Percentiles rank a stretch among this genome's conserved stretches.
phyloP scores from a whole-genome alignment of 2,888 invertebrate species.

The Ceriagrion tenellum region DNA sequence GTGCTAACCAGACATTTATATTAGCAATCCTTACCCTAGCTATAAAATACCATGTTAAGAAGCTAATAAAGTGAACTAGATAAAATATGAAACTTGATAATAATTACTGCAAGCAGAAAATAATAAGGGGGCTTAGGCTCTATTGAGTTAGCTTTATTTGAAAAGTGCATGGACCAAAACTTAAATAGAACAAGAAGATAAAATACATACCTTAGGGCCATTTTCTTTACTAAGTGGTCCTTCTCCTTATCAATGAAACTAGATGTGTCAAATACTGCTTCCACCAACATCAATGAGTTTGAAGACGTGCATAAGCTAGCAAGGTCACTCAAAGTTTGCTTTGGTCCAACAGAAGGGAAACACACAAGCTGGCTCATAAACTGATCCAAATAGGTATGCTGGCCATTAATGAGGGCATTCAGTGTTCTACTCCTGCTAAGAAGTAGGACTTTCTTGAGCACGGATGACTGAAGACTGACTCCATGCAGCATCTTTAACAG shows the following conservation, averaged over 20 bases:
- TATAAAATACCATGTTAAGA: too few relatives aligned
- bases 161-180: too few relatives aligned
- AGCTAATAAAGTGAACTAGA: too few relatives aligned
- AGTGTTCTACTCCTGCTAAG: conserved; percentile 74
- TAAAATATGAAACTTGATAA: too few relatives aligned
- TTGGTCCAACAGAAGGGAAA: conserved; percentile 78
- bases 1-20: too few relatives aligned
- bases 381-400: conserved; percentile 72
- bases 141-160: too few relatives aligned
- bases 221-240: neutral
- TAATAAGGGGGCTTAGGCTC: too few relatives aligned
- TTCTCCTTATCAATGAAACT: conserved; percentile 8
- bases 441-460: conserved; percentile 50
- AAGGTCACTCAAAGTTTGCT: conserved; percentile 76
- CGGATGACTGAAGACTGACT: conserved; percentile 70
- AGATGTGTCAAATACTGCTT: conserved; percentile 72
- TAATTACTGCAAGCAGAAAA: neutral
- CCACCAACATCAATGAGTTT: conserved; percentile 77
- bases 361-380: conserved; percentile 79
- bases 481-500: conserved; percentile 72
- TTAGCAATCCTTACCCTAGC: too few relatives aligned
- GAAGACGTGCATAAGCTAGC: conserved; percentile 79
- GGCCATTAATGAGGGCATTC: conserved; percentile 72
- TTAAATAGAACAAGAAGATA: neutral
- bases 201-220: conserved; percentile 75